Base-by-base conservation (phyloP, 2,888 invertebrate species). In the Dioctria linearis region DNA sequence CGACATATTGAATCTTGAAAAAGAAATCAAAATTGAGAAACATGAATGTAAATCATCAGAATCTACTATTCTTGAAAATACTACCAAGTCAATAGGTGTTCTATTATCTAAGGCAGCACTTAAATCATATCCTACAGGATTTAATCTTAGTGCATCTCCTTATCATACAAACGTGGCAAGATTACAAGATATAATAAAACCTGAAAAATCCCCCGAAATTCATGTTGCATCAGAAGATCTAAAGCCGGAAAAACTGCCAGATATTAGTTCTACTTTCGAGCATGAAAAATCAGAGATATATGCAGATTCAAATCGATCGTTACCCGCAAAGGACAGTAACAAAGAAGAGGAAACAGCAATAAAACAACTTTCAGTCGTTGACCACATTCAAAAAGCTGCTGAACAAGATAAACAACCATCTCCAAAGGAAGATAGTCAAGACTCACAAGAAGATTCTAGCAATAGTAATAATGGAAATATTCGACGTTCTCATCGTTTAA, bases 401-500 rank as follows among this genome's bases (percentile, higher is more conserved):
- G 65, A 71, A 5, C 67, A 49, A 69, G 71, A 57, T 42, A 71
- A 80, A 40, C 51, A 65, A n/a, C 46, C 59, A 5, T 75, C 61
- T 40, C 42, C 73, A 2, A 80, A 51, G 37, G 80, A 73, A 37
- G 63, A 63, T 13, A 73, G 63, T 46, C 42, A 61, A 49, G 71
- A 67, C 0, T n/a, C 46, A 25, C 46, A 49, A 9, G 71, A 81
- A 25, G 54, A 49, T 25, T 61, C 13, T n/a, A 71, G 49, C 4
- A n/a, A 88, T 89, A 13, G 46, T 6, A 71, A 59, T 3, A n/a
- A 88, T 89, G n/a, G 46, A 5, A 51, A 91, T n/a, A 93, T 95
- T 0, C 89, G 95, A 37, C 90, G 95, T 67, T 95, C 95, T 5
- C 94, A 91, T 86, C 91, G 95, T 82, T 94, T 95, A 81, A 94